Conservation (phyloP, 1,140 invertebrate genomes). For the Steinernema khuongi region DNA sequence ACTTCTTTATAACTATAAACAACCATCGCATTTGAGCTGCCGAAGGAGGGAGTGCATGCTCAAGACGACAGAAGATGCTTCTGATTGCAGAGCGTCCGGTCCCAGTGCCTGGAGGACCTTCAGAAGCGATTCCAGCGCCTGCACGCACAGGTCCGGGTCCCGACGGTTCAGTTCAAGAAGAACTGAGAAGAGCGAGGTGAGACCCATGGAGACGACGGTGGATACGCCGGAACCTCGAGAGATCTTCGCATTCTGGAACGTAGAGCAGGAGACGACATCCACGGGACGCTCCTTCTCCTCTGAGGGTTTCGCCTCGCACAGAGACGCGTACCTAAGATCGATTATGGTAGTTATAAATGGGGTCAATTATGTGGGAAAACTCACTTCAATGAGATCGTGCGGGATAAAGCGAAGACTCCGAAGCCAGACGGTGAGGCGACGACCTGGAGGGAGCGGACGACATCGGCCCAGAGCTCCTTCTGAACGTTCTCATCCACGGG, state of each 20-base stretch:
- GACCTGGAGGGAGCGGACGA: neutral
- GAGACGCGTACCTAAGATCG: neutral
- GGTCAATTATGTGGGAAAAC: neutral
- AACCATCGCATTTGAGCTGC: constrained; percentile 41
- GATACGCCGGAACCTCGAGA: neutral
- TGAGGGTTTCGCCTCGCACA: neutral
- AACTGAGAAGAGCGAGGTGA: constrained; percentile 50
- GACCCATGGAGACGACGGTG: constrained; percentile 37
- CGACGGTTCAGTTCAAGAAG: constrained; percentile 49
- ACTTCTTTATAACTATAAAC: neutral
- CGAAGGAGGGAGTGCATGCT: constrained; percentile 44
- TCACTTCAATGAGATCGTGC: constrained; percentile 1
- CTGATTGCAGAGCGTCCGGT: constrained; percentile 39
- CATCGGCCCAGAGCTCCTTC: neutral
- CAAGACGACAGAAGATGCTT: constrained; percentile 37
- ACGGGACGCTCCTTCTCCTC: neutral
- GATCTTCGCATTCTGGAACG: neutral
- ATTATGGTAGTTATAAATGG: neutral
- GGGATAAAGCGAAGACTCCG: neutral
- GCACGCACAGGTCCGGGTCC: constrained; percentile 49
- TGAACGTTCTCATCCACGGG: neutral
- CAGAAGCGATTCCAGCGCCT: constrained; percentile 48
- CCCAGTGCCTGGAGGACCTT: constrained; percentile 45
- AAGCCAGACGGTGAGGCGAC: constrained; percentile 13
- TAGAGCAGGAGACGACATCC: constrained; percentile 8